Percentiles rank a stretch among this genome's conserved stretches.
phyloP scores from a whole-genome alignment of 2,113 vertebrate genomes.

The Verasper variegatus region DNA sequence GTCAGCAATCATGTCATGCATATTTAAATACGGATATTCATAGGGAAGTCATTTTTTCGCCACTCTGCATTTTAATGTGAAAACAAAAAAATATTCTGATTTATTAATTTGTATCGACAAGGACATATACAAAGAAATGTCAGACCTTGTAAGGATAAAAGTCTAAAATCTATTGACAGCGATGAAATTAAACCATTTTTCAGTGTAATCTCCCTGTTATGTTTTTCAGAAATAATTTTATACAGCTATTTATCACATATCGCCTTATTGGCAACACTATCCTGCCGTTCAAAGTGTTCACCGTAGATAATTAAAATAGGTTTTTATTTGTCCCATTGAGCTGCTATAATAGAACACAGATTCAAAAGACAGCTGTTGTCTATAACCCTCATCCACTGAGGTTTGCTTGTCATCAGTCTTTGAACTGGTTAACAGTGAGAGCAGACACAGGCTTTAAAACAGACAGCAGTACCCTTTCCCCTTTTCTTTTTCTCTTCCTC shows the following conservation, averaged over 20 bases:
- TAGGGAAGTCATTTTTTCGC: too few species aligned
- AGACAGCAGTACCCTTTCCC: neutral
- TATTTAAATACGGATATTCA: too few species aligned
- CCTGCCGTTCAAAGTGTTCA: too few species aligned
- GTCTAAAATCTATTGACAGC: slow-evolving; percentile 3
- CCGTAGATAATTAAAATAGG: neutral
- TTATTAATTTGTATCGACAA: neutral
- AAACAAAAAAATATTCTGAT: too few species aligned
- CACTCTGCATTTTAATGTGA: too few species aligned
- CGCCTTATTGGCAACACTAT: neutral
- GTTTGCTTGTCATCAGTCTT: slow-evolving; percentile 9
- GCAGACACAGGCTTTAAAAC: slow-evolving; percentile 13
- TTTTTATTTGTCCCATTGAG: neutral
- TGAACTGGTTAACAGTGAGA: slow-evolving; percentile 31
- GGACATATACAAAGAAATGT: neutral
- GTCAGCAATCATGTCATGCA: too few species aligned
- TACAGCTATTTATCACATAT: slow-evolving; percentile 11
- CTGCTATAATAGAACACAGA: neutral
- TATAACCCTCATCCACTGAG: neutral
- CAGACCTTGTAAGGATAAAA: neutral
- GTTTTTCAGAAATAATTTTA: neutral
- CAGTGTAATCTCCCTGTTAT: neutral
- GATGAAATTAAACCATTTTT: neutral
- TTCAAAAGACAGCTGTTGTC: neutral
- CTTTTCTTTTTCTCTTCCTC: neutral